phyloP scores from a whole-genome alignment of 2,797 vertebrate genomes.

The Acrossocheilus wenchowensis region DNA sequence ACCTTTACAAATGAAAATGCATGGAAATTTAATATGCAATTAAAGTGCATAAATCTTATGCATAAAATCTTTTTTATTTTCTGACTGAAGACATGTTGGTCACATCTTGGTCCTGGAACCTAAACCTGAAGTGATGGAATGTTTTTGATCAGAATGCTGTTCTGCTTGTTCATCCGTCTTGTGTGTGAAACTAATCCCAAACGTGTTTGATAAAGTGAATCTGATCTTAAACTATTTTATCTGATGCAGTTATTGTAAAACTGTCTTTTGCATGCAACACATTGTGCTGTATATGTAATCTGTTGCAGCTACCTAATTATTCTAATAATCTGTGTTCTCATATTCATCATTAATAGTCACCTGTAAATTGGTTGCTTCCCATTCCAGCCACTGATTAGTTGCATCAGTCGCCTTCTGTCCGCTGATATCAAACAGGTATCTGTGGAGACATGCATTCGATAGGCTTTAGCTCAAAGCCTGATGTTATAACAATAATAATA shows the following conservation, averaged over 20 bases:
- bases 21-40: not conserved
- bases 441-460: slow-evolving; percentile 59
- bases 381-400: slow-evolving; percentile 90
- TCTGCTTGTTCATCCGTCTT: not conserved
- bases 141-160: not conserved
- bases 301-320: not conserved
- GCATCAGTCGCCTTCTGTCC: slow-evolving; percentile 78
- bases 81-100: not conserved
- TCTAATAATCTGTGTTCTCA: not conserved
- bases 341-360: slow-evolving; percentile 64
- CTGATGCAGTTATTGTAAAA: not conserved
- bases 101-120: not conserved
- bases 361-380: slow-evolving; percentile 90
- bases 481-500: no score
- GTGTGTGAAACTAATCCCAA: not conserved
- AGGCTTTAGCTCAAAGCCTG: no score
- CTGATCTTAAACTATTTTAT: not conserved
- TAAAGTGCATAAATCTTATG: not conserved
- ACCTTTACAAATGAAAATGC: not conserved
- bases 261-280: not conserved
- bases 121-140: not conserved
- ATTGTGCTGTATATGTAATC: not conserved
- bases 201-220: not conserved
- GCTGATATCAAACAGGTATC: slow-evolving; percentile 85
- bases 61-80: not conserved